Percentiles rank a stretch among this genome's conserved stretches.
Conservation (phyloP, 2,797 vertebrate species). For the Liasis olivaceus region DNA sequence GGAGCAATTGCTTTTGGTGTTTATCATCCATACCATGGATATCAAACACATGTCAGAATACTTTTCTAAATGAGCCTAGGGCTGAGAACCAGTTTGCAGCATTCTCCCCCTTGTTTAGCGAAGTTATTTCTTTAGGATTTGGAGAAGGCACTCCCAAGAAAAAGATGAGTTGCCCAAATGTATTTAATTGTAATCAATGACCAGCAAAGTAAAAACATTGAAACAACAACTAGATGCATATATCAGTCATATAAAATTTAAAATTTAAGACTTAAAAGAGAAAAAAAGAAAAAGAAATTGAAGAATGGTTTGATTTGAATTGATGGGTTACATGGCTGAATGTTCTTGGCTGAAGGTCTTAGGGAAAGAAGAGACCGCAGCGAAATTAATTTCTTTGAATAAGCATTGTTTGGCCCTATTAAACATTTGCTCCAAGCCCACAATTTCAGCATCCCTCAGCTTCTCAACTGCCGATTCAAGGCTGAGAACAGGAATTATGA, state of each 20-base stretch:
- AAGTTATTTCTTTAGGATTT: background rate
- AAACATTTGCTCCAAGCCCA: background rate
- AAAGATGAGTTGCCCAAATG: background rate
- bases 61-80: background rate
- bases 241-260: background rate
- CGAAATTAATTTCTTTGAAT: background rate
- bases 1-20: background rate
- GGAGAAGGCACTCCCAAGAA: background rate
- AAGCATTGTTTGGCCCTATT: background rate
- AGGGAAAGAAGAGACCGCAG: background rate
- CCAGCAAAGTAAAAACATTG: background rate
- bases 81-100: background rate
- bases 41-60: background rate
- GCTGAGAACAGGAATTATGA: background rate
- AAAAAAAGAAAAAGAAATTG: background rate
- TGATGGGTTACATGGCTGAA: background rate
- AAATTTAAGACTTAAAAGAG: background rate
- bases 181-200: background rate
- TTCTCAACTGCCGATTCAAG: background rate
- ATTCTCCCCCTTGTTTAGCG: background rate
- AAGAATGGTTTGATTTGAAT: background rate
- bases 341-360: background rate
- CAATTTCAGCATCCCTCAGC: background rate
- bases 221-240: background rate
- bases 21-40: background rate